Evolutionary conservation across 2,113 vertebrate species (phyloP).

Genomic region (Cynoglossus semilaevis): DNA sequence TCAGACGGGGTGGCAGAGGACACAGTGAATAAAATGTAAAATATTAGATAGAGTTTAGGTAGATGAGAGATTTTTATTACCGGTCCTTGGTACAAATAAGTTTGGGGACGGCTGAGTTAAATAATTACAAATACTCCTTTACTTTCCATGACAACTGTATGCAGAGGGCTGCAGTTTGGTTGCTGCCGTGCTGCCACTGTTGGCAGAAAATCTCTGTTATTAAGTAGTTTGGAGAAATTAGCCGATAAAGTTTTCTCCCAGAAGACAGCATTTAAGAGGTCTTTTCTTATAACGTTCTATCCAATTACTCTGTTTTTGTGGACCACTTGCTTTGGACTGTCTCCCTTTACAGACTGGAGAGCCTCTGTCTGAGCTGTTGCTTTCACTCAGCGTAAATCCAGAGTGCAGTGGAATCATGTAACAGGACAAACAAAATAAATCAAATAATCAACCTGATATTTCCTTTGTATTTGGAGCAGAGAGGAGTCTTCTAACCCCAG

Average conservation of each 20-base stretch:
- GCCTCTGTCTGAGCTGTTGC: not conserved
- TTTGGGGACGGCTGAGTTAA: no score
- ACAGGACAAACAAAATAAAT: slow-evolving; percentile 26
- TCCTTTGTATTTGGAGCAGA: slow-evolving; percentile 4
- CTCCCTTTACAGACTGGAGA: slow-evolving; percentile 1
- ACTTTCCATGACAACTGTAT: no score
- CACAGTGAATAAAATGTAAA: no score
- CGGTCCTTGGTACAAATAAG: no score
- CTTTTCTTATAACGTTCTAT: slow-evolving; percentile 36
- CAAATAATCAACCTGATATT: slow-evolving; percentile 11
- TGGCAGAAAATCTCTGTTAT: slow-evolving; percentile 50
- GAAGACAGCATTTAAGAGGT: slow-evolving; percentile 40
- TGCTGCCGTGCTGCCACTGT: slow-evolving; percentile 29
- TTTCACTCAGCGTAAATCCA: slow-evolving; percentile 15
- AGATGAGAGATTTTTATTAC: no score
- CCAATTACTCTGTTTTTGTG: slow-evolving; percentile 45
- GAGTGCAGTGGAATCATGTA: slow-evolving; percentile 18
- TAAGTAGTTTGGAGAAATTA: slow-evolving; percentile 50
- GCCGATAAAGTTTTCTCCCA: slow-evolving; percentile 30
- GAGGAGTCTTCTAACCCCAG: no score
- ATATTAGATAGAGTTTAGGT: no score
- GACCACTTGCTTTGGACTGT: slow-evolving; percentile 9
- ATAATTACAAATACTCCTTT: no score
- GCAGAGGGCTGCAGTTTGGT: slow-evolving; percentile 22
- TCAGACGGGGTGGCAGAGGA: no score